Conservation (phyloP, 2,113 vertebrate species). For the Caretta caretta region DNA sequence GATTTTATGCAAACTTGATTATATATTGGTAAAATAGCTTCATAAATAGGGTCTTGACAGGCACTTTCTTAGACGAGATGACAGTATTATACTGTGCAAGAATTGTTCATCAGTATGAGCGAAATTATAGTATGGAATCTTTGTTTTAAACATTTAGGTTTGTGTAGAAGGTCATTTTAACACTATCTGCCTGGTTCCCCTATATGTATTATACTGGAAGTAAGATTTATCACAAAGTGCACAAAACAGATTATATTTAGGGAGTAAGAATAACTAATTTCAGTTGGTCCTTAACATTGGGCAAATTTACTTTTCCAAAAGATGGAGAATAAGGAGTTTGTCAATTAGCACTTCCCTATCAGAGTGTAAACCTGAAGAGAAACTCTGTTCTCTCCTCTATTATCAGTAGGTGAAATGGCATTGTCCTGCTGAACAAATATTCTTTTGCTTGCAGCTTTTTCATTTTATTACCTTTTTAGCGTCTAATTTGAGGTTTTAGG, state of each 20-base stretch:
- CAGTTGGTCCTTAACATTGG: background rate
- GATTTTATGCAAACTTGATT: slow-evolving; percentile 61
- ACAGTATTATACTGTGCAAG: background rate
- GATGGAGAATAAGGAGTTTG: background rate
- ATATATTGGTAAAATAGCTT: slow-evolving; percentile 41
- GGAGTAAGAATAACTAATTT: background rate
- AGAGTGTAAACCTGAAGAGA: background rate
- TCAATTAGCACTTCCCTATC: background rate
- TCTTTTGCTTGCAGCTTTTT: background rate
- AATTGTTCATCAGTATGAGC: background rate
- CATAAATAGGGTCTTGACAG: background rate
- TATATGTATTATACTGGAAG: too few species aligned
- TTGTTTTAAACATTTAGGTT: background rate
- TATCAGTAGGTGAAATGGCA: background rate
- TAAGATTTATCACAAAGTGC: background rate
- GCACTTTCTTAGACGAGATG: background rate
- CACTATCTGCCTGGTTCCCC: background rate
- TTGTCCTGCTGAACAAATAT: background rate
- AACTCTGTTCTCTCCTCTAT: background rate
- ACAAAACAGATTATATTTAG: background rate
- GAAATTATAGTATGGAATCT: background rate
- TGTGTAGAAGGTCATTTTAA: background rate
- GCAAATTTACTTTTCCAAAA: background rate
- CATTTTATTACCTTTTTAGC: background rate
- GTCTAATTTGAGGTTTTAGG: background rate